Percentiles rank a stretch among this genome's conserved stretches.
Conservation (phyloP, 2,888 invertebrate genomes). For the Himalopsyche tibetana region DNA sequence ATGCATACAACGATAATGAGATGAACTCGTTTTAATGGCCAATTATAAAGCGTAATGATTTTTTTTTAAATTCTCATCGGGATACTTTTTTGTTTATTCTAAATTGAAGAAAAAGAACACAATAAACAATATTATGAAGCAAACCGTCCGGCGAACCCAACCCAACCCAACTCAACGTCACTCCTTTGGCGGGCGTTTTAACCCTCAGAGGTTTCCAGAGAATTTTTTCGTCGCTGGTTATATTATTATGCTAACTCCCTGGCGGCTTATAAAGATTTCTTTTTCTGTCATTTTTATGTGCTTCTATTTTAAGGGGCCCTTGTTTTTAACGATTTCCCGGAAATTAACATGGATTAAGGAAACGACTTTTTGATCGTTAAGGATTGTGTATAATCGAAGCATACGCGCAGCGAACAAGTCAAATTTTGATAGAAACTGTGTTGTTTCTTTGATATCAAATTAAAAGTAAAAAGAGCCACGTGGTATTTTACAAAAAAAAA, state of each 20-base stretch:
- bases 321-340: conserved; percentile 7
- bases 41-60: neutral
- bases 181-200: neutral
- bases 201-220: conserved; percentile 7
- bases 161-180: conserved; percentile 1
- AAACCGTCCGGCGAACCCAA: neutral
- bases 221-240: neutral
- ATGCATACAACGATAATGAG: too few species aligned
- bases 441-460: too few species aligned
- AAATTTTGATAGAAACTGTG: too few species aligned
- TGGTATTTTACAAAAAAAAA: too few species aligned
- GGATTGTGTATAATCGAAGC: too few species aligned
- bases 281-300: conserved; percentile 17
- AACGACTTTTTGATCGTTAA: neutral
- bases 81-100: neutral
- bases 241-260: conserved; percentile 26
- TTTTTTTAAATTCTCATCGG: neutral
- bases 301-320: neutral
- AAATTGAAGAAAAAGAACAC: neutral
- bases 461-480: too few species aligned
- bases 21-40: neutral
- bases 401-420: too few species aligned
- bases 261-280: conserved; percentile 5
- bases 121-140: conserved; percentile 34
- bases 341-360: conserved; percentile 15